Percentiles rank a stretch among this genome's conserved stretches.
Evolutionary conservation across 1,140 invertebrate species (phyloP).

Genomic region (Trichoplusia ni): DNA sequence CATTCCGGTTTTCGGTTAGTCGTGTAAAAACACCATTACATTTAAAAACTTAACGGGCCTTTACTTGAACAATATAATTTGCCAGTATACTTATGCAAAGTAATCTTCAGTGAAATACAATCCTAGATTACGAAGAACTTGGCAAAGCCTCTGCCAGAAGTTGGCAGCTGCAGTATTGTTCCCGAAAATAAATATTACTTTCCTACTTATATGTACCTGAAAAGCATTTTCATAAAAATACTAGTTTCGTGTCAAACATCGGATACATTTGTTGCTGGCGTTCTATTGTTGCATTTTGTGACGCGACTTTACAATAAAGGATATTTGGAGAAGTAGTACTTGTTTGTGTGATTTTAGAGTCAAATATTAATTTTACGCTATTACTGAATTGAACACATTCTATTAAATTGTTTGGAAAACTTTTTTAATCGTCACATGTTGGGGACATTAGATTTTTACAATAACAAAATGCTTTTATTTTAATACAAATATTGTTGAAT

Average conservation of each 20-base stretch:
- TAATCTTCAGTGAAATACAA: slow-evolving; percentile 5
- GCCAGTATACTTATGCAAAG: background rate
- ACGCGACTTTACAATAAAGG: background rate
- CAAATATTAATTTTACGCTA: too few species aligned
- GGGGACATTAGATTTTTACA: too few species aligned
- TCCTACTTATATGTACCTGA: background rate
- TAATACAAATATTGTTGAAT: too few species aligned
- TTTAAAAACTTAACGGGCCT: too few species aligned
- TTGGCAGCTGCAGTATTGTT: background rate
- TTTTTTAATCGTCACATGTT: too few species aligned
- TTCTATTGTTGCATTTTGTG: background rate
- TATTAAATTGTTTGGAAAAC: too few species aligned
- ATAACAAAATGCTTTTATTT: too few species aligned
- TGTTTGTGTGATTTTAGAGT: too few species aligned
- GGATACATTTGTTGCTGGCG: background rate
- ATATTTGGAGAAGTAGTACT: background rate
- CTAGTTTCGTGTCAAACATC: background rate
- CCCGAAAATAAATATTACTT: background rate
- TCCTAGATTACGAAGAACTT: background rate
- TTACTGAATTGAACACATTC: too few species aligned
- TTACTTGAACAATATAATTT: too few species aligned
- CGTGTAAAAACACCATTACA: too few species aligned
- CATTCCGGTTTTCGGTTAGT: too few species aligned
- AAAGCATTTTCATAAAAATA: background rate
- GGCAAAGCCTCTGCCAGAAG: background rate